Evolutionary conservation across 1,140 invertebrate species (phyloP).

Genomic region (Planococcus citri): DNA sequence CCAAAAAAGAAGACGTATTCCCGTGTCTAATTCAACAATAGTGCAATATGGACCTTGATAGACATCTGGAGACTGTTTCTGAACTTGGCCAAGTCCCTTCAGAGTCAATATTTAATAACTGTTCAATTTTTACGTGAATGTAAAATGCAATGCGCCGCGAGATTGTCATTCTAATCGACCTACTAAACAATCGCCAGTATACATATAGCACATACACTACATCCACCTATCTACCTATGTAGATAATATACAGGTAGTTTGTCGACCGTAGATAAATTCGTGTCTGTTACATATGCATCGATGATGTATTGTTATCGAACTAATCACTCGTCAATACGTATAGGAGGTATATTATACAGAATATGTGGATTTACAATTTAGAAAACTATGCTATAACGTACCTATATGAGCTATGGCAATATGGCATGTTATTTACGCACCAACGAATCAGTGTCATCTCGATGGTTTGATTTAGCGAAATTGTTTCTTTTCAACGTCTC

Average conservation of each 20-base stretch:
- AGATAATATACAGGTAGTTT: too few species aligned
- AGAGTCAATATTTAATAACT: not conserved
- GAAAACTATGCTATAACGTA: too few species aligned
- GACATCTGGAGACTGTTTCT: not conserved
- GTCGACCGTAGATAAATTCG: not conserved
- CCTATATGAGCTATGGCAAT: too few species aligned
- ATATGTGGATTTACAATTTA: too few species aligned
- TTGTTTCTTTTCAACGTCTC: too few species aligned
- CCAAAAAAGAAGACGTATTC: not conserved
- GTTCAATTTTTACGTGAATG: not conserved
- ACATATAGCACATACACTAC: too few species aligned
- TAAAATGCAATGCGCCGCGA: not conserved
- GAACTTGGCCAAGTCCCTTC: not conserved
- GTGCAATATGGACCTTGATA: slow-evolving; percentile 2
- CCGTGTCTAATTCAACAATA: slow-evolving; percentile 2
- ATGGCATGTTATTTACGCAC: too few species aligned
- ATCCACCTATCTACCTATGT: too few species aligned
- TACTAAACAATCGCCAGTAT: not conserved
- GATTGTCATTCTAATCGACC: slow-evolving; percentile 6
- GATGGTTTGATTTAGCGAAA: too few species aligned
- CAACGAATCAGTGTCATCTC: too few species aligned
- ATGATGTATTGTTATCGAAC: not conserved
- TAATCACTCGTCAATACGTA: too few species aligned
- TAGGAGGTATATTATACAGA: too few species aligned
- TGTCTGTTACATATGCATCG: not conserved